phyloP scores from a whole-genome alignment of 2,797 vertebrate species.

The Tragelaphus oryx region DNA sequence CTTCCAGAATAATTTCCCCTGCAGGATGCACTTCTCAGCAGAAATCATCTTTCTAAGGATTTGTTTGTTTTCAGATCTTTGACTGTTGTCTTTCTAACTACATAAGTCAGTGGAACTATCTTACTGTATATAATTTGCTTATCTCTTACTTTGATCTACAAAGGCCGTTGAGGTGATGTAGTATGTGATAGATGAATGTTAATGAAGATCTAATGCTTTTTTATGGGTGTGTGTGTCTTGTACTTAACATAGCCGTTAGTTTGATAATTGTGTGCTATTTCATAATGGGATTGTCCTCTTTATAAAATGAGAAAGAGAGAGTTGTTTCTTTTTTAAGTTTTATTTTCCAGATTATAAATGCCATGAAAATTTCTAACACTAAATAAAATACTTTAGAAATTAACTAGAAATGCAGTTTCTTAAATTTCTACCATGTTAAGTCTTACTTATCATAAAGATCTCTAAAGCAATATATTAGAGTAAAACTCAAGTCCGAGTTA shows the following conservation, averaged over 20 bases:
- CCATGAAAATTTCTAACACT: conserved; percentile 15
- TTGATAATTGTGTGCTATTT: background rate
- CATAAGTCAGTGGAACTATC: background rate
- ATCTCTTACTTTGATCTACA: background rate
- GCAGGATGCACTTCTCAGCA: background rate
- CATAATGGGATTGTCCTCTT: background rate
- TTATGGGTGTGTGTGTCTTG: background rate
- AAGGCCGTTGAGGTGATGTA: background rate
- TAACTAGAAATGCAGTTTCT: background rate
- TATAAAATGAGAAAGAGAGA: background rate
- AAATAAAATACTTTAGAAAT: conserved; percentile 38
- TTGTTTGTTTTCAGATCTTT: background rate
- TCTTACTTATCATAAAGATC: background rate
- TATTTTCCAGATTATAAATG: background rate
- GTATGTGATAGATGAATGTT: background rate
- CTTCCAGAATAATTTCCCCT: background rate
- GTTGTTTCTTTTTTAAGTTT: background rate
- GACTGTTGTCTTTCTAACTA: background rate
- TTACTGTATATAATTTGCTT: background rate
- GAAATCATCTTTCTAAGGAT: background rate
- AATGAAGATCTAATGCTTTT: background rate
- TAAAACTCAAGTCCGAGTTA: background rate
- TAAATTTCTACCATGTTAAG: background rate
- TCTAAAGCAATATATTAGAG: background rate
- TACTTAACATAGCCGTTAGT: background rate